Evolutionary conservation across 2,888 invertebrate genomes (phyloP), one percentile per base, ranked within the genome.

Genomic region (Brachyptera risi): DNA sequence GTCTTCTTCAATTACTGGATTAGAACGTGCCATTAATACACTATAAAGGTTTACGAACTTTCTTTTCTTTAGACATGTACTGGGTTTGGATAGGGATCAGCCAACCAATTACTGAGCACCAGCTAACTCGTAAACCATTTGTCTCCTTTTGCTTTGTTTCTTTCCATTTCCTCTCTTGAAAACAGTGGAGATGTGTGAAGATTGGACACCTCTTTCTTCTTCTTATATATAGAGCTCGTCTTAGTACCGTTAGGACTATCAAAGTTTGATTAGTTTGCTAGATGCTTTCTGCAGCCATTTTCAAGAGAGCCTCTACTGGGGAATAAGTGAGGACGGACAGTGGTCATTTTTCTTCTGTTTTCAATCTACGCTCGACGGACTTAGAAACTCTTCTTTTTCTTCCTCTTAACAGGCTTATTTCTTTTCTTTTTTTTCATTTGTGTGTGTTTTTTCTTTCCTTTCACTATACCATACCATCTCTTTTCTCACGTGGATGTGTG

Each of bases 211-310:
- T 60, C 60, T 60, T 60, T 56, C 51, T 56, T 47, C 50, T 59
- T 38, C 51, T 49, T 59, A 38, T 47, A 26, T 47, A 47, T 17
- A 11, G 4, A 37, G 54, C 54, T 54, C 54, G 54, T 54, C 37
- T 59, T 51, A 26, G 51, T 58, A 59, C 63, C 59, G 63, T 64
- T 61, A 60, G 59, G 65, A 64, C 64, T 65, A 65, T 65, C 63
- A 65, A 65, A 65, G 62, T 65, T 65, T 65, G 65, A 65, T 65
- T 65, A 65, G 65, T 65, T 65, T 62, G 50, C 60, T 54, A 17
- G 54, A 54, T 54, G 59, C 61, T 61, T 60, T 61, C 59, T 56
- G 50, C 54, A 37, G 51, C 60, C 58, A 13, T 58, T 42, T 50
- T 24, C 50, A 17, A 35, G 5, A 51, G 54, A 44, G 42, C 23